Conservation (phyloP, 2,113 vertebrate genomes). For the Hepsetus odoe region DNA sequence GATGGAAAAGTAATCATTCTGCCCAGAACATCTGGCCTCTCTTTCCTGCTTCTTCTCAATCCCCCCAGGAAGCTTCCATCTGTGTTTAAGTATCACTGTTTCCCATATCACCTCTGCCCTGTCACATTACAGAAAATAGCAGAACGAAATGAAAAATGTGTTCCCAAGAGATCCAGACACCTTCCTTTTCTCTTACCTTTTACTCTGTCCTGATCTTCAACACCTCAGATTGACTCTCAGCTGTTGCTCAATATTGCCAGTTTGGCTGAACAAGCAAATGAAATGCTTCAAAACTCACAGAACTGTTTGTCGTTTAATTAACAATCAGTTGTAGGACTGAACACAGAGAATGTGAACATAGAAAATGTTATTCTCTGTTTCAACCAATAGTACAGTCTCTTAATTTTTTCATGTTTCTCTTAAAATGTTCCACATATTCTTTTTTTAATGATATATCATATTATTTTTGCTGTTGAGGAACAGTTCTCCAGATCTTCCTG, state of each 20-base stretch:
- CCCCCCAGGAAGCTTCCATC: constrained; percentile 34
- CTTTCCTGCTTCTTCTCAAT: constrained; percentile 31
- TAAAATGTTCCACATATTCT: no score
- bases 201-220: constrained; percentile 7
- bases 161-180: background rate
- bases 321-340: background rate
- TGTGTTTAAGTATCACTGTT: constrained; percentile 32
- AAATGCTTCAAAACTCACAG: background rate
- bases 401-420: no score
- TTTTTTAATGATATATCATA: no score
- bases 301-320: constrained; percentile 6
- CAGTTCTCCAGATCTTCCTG: no score
- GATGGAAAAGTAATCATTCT: constrained; percentile 44
- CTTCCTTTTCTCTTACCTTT: constrained; percentile 24
- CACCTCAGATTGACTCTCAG: constrained; percentile 2
- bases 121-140: constrained; percentile 32
- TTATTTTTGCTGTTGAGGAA: no score
- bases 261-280: constrained; percentile 10
- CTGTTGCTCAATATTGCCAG: constrained; percentile 22
- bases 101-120: constrained; percentile 30
- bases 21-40: constrained; percentile 57
- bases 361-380: no score
- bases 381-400: no score
- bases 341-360: no score
- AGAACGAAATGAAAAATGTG: background rate